phyloP scores from a whole-genome alignment of 2,888 invertebrate species.

The Ophion ventricosus region DNA sequence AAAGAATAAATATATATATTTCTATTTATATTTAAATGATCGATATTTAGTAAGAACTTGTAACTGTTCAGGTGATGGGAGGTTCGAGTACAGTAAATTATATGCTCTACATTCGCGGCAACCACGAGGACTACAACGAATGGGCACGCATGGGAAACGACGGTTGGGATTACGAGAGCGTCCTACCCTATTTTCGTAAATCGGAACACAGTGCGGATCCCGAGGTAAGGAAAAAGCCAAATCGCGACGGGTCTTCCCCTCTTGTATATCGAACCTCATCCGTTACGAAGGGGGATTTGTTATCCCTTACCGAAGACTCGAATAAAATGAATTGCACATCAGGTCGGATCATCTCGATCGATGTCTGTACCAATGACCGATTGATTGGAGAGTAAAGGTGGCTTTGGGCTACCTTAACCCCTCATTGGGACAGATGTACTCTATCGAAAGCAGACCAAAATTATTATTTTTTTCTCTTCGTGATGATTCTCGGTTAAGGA shows the following conservation, averaged over 20 bases:
- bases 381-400: background rate
- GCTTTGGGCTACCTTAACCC: background rate
- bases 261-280: background rate
- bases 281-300: background rate
- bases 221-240: slow-evolving; percentile 69
- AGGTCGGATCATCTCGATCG: background rate
- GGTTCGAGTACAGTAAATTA: slow-evolving; percentile 87
- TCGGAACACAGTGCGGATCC: slow-evolving; percentile 83
- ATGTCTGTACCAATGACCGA: too few relatives aligned
- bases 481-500: too few relatives aligned
- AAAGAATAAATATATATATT: background rate
- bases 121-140: slow-evolving; percentile 84
- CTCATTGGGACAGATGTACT: too few relatives aligned
- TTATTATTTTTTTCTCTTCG: too few relatives aligned
- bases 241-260: background rate
- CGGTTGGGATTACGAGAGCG: slow-evolving; percentile 85
- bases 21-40: background rate
- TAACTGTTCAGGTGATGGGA: slow-evolving; percentile 83
- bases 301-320: background rate
- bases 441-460: too few relatives aligned
- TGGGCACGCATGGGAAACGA: slow-evolving; percentile 85
- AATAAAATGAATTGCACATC: slow-evolving; percentile 1
- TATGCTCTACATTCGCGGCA: slow-evolving; percentile 87
- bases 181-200: slow-evolving; percentile 84
- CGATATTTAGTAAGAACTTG: background rate